Percentiles rank a stretch among this genome's conserved stretches.
Conservation (phyloP, 2,797 vertebrate species). For the Protonibea diacanthus region DNA sequence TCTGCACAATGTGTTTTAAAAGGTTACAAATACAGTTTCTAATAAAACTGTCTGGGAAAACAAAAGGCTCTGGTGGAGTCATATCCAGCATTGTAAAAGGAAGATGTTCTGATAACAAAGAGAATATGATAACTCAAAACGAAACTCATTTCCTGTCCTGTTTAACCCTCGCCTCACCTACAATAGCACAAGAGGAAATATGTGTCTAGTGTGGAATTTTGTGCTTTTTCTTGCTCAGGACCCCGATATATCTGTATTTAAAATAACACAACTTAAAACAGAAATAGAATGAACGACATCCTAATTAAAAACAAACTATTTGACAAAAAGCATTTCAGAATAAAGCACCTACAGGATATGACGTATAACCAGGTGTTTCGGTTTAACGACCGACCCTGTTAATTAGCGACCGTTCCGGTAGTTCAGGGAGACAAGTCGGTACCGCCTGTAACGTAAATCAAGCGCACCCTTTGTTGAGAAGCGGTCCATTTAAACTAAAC, state of each 20-base stretch:
- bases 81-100: not conserved
- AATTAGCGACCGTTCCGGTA: no score
- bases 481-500: not conserved
- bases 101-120: slow-evolving; percentile 20
- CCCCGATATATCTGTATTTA: no score
- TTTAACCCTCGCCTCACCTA: not conserved
- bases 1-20: slow-evolving; percentile 35
- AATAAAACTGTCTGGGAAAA: slow-evolving; percentile 40
- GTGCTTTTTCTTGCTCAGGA: no score
- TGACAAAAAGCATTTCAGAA: no score
- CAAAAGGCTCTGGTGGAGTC: slow-evolving; percentile 3
- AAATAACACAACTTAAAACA: no score
- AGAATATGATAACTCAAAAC: not conserved
- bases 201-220: no score
- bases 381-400: no score
- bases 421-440: not conserved
- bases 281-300: no score
- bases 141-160: slow-evolving; percentile 1
- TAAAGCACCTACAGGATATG: no score
- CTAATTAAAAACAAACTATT: no score
- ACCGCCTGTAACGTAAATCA: not conserved
- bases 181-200: no score
- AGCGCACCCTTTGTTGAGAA: not conserved
- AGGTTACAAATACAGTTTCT: slow-evolving; percentile 34
- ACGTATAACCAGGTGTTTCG: no score